A percentile compares a stretch with the other conserved stretches of the same genome.
These are phyloP conservation scores for Cyphomyrmex costatus DNA, from an alignment of 1,140 invertebrate genomes.

Conservation along the genomic window DNA sequence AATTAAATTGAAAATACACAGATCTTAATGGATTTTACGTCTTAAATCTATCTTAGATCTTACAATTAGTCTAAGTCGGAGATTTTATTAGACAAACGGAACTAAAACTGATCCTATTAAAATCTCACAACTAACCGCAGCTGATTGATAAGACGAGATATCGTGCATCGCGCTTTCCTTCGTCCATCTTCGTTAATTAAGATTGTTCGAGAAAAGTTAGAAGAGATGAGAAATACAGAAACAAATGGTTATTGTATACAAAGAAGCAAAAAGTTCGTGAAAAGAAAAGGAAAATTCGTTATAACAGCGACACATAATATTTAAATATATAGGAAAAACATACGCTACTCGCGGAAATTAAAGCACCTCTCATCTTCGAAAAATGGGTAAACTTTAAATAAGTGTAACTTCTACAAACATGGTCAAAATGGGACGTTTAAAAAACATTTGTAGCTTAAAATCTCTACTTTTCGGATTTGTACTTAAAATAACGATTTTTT, in stretches of 20 bases:
- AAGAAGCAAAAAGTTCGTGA: constrained; percentile 32
- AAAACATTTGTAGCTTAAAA: too few relatives aligned
- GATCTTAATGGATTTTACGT: background rate
- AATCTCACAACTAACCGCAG: background rate
- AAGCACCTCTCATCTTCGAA: too few relatives aligned
- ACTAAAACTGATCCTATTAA: background rate
- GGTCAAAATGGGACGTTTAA: too few relatives aligned
- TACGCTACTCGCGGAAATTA: too few relatives aligned
- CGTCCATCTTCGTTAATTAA: constrained; percentile 68
- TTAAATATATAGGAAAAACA: constrained; percentile 45
- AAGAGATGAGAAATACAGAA: background rate
- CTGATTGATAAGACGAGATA: background rate
- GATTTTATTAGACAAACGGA: background rate
- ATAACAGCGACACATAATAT: constrained; percentile 43
- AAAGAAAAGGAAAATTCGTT: background rate
- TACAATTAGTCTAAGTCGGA: background rate
- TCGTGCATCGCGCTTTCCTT: constrained; percentile 58
- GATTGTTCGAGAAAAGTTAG: background rate
- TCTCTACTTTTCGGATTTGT: too few relatives aligned
- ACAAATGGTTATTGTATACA: constrained; percentile 52
- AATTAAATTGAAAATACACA: background rate
- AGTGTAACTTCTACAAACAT: too few relatives aligned
- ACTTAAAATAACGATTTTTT: too few relatives aligned
- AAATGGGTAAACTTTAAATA: too few relatives aligned
- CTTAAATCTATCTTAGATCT: background rate